A percentile compares a stretch with the other conserved stretches of the same genome.
Conservation (phyloP, 2,797 vertebrate genomes). For the Scleropages formosus region DNA sequence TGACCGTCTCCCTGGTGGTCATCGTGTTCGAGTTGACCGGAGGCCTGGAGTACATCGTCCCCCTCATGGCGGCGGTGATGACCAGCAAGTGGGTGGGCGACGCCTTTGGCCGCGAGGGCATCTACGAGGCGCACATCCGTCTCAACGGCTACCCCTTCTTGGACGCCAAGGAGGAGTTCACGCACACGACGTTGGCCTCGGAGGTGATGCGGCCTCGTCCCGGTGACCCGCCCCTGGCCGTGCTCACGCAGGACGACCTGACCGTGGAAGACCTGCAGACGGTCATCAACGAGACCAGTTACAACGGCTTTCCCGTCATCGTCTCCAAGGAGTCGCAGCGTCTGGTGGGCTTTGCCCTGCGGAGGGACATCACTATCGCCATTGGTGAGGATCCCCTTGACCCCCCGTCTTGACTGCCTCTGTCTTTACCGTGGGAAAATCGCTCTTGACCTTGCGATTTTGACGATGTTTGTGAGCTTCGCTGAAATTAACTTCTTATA, state of each 20-base stretch:
- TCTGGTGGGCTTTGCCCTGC: conserved; percentile 92
- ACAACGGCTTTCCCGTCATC: conserved; percentile 95
- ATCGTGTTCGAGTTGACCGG: conserved; percentile 98
- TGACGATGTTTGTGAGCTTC: too few species aligned
- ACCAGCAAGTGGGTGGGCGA: conserved; percentile 99
- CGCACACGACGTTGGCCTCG: conserved; percentile 89
- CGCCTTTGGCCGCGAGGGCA: conserved; percentile 94
- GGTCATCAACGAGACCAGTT: conserved; percentile 92
- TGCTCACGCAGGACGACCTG: conserved; percentile 95
- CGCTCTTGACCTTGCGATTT: too few species aligned
- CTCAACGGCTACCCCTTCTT: conserved; percentile 97
- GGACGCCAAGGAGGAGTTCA: conserved; percentile 97
- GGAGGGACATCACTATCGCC: conserved; percentile 97
- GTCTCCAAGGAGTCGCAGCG: conserved; percentile 97
- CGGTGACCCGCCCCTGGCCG: conserved; percentile 84
- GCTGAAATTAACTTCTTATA: too few species aligned
- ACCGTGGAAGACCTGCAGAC: conserved; percentile 92
- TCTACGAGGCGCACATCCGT: conserved; percentile 96
- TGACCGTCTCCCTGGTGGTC: conserved; percentile 97
- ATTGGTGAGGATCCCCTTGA: conserved; percentile 74
- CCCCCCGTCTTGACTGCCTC: background rate
- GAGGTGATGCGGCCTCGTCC: conserved; percentile 95
- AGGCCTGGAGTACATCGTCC: conserved; percentile 96
- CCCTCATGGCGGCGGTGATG: conserved; percentile 98
- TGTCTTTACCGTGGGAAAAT: too few species aligned